Evolutionary conservation across 2,888 invertebrate genomes (phyloP).

Genomic region (Cerceris ruficornis): DNA sequence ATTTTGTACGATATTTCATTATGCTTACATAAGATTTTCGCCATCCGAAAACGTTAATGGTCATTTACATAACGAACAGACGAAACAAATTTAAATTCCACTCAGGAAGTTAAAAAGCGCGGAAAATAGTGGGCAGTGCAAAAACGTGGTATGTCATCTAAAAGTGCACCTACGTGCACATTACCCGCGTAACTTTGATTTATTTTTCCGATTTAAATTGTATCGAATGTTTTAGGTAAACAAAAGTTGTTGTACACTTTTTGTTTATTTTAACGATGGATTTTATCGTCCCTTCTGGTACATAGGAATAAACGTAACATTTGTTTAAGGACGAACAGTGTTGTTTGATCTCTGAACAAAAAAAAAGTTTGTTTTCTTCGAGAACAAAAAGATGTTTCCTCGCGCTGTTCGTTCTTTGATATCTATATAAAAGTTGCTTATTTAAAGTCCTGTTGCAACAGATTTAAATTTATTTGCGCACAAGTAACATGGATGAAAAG

Average conservation of each 20-base stretch:
- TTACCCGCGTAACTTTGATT: not conserved
- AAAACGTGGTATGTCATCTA: not conserved
- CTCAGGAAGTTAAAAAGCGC: slow-evolving; percentile 2
- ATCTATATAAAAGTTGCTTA: slow-evolving; percentile 43
- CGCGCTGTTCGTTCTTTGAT: slow-evolving; percentile 43
- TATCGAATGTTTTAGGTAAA: not conserved
- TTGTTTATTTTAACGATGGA: slow-evolving; percentile 4
- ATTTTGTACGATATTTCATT: not conserved
- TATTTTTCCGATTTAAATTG: not conserved
- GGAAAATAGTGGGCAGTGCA: not conserved
- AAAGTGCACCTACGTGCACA: not conserved
- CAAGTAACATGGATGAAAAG: slow-evolving; percentile 27
- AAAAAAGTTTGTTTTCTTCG: not conserved
- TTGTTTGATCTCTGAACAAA: slow-evolving; percentile 31
- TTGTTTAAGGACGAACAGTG: slow-evolving; percentile 42
- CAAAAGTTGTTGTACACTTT: not conserved
- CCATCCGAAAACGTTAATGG: not conserved
- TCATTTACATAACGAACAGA: slow-evolving; percentile 2
- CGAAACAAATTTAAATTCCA: slow-evolving; percentile 13
- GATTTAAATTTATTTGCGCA: slow-evolving; percentile 30
- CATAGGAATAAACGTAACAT: slow-evolving; percentile 20
- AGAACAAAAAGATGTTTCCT: slow-evolving; percentile 35
- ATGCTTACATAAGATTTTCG: not conserved
- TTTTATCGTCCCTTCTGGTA: slow-evolving; percentile 15
- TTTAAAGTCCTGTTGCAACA: slow-evolving; percentile 31